Percentiles rank a stretch among this genome's conserved stretches.
Conservation (phyloP, 2,888 invertebrate species). For the Rhamnusium bicolor region DNA sequence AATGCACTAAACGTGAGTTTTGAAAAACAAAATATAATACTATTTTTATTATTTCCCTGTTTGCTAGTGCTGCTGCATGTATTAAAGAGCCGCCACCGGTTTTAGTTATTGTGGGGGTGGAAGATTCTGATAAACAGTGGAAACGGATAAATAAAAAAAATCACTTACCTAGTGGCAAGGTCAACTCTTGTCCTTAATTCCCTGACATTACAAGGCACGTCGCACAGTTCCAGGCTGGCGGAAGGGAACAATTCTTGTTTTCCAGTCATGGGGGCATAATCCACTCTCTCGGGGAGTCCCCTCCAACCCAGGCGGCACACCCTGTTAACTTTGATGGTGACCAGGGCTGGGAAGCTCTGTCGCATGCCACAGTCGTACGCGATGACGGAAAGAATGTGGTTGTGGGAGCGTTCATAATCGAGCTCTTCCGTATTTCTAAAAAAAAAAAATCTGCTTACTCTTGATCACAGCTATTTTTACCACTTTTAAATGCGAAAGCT, state of each 20-base stretch:
- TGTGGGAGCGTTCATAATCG: constrained; percentile 93
- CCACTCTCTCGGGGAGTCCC: constrained; percentile 87
- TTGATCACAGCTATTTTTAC: too few species aligned
- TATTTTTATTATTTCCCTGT: too few species aligned
- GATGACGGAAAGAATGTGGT: constrained; percentile 96
- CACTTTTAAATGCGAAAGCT: too few species aligned
- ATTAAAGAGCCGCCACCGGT: too few species aligned
- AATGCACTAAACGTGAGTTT: too few species aligned
- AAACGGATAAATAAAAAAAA: constrained; percentile 5
- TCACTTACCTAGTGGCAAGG: constrained; percentile 68
- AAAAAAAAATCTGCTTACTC: background rate
- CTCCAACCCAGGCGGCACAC: constrained; percentile 72
- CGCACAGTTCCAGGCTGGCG: constrained; percentile 79
- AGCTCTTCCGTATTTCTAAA: constrained; percentile 88
- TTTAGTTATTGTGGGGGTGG: too few species aligned
- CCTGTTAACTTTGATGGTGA: constrained; percentile 87
- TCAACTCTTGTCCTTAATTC: constrained; percentile 72
- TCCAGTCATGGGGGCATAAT: constrained; percentile 89
- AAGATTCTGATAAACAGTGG: too few species aligned
- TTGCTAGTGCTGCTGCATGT: too few species aligned
- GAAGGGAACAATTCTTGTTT: constrained; percentile 86
- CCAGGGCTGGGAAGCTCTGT: constrained; percentile 93
- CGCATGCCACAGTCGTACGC: constrained; percentile 99
- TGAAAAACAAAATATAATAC: too few species aligned
- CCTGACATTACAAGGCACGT: constrained; percentile 74